Percentiles rank a stretch among this genome's conserved stretches.
These are phyloP conservation scores for Reticulitermes lucifugus DNA, from an alignment of 2,888 invertebrate genomes.

Conservation along the genomic window DNA sequence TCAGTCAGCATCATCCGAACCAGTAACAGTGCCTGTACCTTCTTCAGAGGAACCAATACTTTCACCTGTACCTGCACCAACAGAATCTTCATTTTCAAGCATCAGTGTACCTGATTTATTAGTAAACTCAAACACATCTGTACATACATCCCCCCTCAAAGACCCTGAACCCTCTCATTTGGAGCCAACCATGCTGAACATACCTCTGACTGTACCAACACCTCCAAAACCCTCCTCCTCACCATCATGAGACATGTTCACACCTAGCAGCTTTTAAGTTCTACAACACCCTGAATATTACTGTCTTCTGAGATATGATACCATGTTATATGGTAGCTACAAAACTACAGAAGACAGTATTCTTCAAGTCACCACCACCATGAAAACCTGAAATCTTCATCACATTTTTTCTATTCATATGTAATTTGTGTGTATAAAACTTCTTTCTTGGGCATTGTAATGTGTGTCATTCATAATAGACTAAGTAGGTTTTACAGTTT, in stretches of 20 bases:
- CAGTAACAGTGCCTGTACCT: conserved; percentile 51
- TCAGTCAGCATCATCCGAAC: conserved; percentile 35
- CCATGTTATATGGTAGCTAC: too few relatives aligned
- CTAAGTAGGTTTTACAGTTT: conserved; percentile 32
- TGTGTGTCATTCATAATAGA: conserved; percentile 33
- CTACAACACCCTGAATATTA: too few relatives aligned
- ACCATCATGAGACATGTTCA: conserved; percentile 31
- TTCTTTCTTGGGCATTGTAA: conserved; percentile 17
- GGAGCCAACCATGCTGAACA: conserved; percentile 42
- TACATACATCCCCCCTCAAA: conserved; percentile 24
- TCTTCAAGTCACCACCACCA: too few relatives aligned
- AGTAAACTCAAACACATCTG: conserved; percentile 36
- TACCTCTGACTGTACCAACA: conserved; percentile 35
- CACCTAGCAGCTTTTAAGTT: neutral
- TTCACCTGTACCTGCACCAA: conserved; percentile 50
- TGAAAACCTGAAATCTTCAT: too few relatives aligned
- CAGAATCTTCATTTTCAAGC: conserved; percentile 45
- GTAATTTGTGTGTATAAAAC: conserved; percentile 24
- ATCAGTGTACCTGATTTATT: conserved; percentile 51
- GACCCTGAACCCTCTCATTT: conserved; percentile 21
- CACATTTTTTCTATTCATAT: conserved; percentile 27
- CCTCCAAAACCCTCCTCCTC: conserved; percentile 32
- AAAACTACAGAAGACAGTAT: too few relatives aligned
- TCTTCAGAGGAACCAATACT: conserved; percentile 45
- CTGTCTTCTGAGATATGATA: too few relatives aligned